These are phyloP conservation scores for Glaucomys volans DNA, from an alignment of 2,113 vertebrate genomes.

Conservation along the genomic window DNA sequence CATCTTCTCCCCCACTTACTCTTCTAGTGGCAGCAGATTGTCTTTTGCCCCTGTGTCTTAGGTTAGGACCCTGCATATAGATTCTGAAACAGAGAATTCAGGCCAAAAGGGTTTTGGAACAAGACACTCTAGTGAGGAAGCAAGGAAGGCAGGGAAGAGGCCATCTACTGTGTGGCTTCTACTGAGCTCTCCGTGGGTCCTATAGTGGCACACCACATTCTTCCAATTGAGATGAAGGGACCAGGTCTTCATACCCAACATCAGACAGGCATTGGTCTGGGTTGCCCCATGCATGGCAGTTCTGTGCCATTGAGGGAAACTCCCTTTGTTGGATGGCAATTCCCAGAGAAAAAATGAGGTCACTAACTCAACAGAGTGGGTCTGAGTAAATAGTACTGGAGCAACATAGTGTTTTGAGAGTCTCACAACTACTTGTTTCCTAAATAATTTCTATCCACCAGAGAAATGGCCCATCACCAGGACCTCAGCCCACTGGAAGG, in stretches of 20 bases:
- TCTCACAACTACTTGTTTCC: not conserved
- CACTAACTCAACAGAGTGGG: not conserved
- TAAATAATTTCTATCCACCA: not conserved
- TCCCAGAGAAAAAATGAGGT: not conserved
- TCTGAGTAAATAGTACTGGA: no score
- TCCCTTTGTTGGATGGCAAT: not conserved
- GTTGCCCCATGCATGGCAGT: not conserved
- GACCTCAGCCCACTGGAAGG: not conserved
- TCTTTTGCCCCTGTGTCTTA: not conserved
- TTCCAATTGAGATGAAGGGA: not conserved
- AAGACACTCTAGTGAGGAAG: not conserved
- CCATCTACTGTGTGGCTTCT: not conserved
- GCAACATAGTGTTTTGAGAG: not conserved
- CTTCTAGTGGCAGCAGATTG: not conserved
- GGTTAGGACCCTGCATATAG: not conserved
- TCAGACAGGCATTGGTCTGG: no score
- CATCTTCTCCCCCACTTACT: accelerated
- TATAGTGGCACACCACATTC: not conserved
- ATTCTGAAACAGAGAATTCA: not conserved
- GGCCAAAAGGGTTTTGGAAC: not conserved
- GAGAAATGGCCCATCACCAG: not conserved
- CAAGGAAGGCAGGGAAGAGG: not conserved
- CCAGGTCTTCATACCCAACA: not conserved
- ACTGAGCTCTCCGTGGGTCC: not conserved
- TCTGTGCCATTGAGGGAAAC: not conserved